Base-by-base conservation (phyloP, 2,888 invertebrate species). In the Lacanobia oleracea region DNA sequence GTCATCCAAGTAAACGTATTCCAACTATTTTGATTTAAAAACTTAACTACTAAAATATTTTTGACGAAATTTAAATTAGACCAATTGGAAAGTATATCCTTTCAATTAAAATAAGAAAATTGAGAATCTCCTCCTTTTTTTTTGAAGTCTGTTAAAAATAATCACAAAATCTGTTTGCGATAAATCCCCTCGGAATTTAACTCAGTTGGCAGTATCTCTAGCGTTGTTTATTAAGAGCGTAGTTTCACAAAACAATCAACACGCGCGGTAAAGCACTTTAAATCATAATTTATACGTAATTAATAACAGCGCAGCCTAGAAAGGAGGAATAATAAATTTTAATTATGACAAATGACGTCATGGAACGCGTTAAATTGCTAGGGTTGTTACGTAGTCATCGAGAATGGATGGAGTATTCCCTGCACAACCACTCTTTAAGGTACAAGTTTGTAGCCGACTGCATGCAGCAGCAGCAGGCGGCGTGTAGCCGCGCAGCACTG, bases 341-440 rank as follows among this genome's bases (percentile, higher is more conserved):
- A 93, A 92, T 93, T 90, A 90, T 92, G 92, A 93, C 90, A 88
- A 92, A 93, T 90, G 89, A 88, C 78, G 86, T 80, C 82, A 79
- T 75, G 81, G 79, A 74, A 77, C 81, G 82, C 79, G 80, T 82
- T 83, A 82, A 85, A 85, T 85, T 71, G 73, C 62, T 71, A 75
- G 86, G 81, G 78, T 67, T 82, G 85, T 68, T 61, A 78, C 79
- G 21, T 40, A 40, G 40, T 21, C 14, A 8, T 21, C 4, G 59
- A 59, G 40, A 59, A 59, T 59, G 40, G 59, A 21, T 14, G 21
- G 59, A 59, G 8, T 14, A 1, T 12, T 59, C 40, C 0, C 14
- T 1, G 7, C 4, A 21, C 21, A 40, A n/a, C 21, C 23, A 23
- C 14, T 23, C 23, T 23, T 21, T n/a, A 6, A 9, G 12, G 12